Conservation (phyloP, 2,888 invertebrate species). For the Nineta flava region DNA sequence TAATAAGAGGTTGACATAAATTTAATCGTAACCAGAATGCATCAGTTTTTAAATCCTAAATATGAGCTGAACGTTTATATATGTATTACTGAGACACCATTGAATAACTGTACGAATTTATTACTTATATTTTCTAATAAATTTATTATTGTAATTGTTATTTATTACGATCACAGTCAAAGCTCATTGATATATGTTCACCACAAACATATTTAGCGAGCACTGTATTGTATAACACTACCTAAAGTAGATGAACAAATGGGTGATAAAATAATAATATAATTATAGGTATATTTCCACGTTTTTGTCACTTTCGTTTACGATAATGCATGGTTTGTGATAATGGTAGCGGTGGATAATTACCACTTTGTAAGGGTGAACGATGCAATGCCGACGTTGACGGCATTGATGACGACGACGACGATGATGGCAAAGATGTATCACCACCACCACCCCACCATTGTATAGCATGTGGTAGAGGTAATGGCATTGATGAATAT, state of each 20-base stretch:
- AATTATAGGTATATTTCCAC: neutral
- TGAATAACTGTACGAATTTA: too few relatives aligned
- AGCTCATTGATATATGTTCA: neutral
- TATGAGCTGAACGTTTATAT: too few relatives aligned
- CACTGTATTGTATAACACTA: too few relatives aligned
- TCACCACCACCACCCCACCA: neutral
- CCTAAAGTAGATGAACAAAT: neutral
- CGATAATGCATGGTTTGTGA: conserved; percentile 19
- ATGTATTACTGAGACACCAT: too few relatives aligned
- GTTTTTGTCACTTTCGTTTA: conserved; percentile 24
- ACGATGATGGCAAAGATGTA: conserved; percentile 3
- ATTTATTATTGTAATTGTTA: neutral
- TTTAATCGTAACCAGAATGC: too few relatives aligned
- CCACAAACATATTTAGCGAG: too few relatives aligned
- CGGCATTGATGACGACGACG: conserved; percentile 3
- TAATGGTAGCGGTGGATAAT: conserved; percentile 13
- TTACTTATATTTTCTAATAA: too few relatives aligned
- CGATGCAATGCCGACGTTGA: conserved; percentile 3
- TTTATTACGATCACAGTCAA: neutral
- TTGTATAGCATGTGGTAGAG: conserved; percentile 9
- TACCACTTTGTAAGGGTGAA: neutral
- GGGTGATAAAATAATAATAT: neutral
- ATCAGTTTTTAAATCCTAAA: too few relatives aligned
- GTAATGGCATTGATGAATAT: conserved; percentile 2
- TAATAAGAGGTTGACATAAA: too few relatives aligned